Evolutionary conservation across 2,888 invertebrate genomes (phyloP), one percentile per base, ranked within the genome.

Genomic region (Mythimna lalbum): DNA sequence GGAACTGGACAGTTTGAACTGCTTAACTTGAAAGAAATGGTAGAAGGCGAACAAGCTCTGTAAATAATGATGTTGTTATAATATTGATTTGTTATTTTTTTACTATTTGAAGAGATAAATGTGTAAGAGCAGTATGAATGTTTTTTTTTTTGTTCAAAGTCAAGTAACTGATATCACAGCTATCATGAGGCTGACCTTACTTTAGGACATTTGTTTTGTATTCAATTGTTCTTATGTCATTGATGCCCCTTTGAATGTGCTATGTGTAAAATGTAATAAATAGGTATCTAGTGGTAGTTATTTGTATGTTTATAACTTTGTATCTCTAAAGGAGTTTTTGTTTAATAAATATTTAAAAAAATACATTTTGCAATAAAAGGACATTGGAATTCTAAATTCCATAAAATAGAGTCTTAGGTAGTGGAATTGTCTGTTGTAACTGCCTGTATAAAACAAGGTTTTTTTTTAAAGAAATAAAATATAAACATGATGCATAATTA

Each of bases 1-100:
- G 98, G 98, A 17, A 96, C 97, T 82, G 99, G 98, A n/a, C 96
- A 97, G 65, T 95, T 99, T 88, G 99, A 99, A 95, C 96, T 99
- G 63, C 92, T 99, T 4, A 98, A 98, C 90, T 96, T 99, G 73
- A 99, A 99, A 92, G 99, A 99, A 96, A 97, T 99, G 88, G 97
- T 97, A 14, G 98, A 98, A 93, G 98, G 98, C 33, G 99, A 99
- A 88, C 98, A 99, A 93, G 92, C 97, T 63, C 94, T 98, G 74
- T 96, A 91, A 93, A 69, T 56, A 27, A 9, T 73, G n/a, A n/a
- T n/a, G 5, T 60, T 63, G 21, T 55, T n/a, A 17, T 50, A 7
- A 69, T 60, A 49, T 69, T 66, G 4, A 39, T 65, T 56, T 73
- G 49, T 67, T 77, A 52, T 57, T 62, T 70, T 43, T 73, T 53